Evolutionary conservation across 2,888 invertebrate genomes (phyloP).

Genomic region (Acrobasis consociella): DNA sequence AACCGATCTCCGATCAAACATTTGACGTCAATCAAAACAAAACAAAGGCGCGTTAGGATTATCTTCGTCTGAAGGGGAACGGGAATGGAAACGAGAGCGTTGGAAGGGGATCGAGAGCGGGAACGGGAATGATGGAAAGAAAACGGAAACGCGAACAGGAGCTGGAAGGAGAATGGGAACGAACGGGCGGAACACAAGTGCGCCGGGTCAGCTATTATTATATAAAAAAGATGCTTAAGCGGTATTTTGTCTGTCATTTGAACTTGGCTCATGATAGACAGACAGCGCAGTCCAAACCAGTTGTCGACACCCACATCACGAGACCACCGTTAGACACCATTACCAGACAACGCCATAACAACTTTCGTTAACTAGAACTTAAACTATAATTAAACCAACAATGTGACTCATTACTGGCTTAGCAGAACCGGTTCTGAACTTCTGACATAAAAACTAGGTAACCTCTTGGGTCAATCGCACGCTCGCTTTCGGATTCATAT

Average conservation of each 20-base stretch:
- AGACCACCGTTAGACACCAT: constrained; percentile 38
- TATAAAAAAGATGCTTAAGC: neutral
- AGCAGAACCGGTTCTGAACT: too few relatives aligned
- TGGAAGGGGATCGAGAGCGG: too few relatives aligned
- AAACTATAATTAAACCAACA: constrained; percentile 25
- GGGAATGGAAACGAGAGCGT: too few relatives aligned
- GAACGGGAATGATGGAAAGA: too few relatives aligned
- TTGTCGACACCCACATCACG: neutral
- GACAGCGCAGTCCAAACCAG: neutral
- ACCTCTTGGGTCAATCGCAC: neutral
- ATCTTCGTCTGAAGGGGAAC: too few relatives aligned
- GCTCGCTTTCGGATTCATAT: neutral
- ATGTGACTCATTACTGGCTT: neutral
- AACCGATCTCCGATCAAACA: too few relatives aligned
- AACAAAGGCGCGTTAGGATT: too few relatives aligned
- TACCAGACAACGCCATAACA: constrained; percentile 32
- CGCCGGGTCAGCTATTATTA: too few relatives aligned
- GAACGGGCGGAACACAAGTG: too few relatives aligned
- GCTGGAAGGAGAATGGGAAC: too few relatives aligned
- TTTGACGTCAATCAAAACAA: too few relatives aligned
- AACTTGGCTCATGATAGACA: neutral
- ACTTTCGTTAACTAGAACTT: constrained; percentile 45
- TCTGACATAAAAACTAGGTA: neutral
- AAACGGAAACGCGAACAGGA: too few relatives aligned
- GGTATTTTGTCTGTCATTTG: neutral